A percentile compares a stretch with the other conserved stretches of the same genome.
Evolutionary conservation across 2,888 invertebrate genomes (phyloP).

Genomic region (Eurytoma adleriae): DNA sequence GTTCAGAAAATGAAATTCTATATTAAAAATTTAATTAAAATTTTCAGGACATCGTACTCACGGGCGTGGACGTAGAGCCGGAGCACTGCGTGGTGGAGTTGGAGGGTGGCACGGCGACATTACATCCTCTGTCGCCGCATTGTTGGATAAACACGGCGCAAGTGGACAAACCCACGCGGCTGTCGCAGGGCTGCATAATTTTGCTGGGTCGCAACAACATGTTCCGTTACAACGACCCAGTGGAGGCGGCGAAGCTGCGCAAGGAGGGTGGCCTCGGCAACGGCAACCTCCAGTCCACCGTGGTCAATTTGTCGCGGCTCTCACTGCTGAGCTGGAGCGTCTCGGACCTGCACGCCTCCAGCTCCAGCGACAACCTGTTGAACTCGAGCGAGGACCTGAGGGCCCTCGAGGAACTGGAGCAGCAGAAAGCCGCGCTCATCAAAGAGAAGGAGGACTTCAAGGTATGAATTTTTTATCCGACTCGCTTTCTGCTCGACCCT

Average conservation of each 20-base stretch:
- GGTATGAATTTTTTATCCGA: conserved; percentile 62
- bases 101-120: conserved; percentile 84
- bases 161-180: conserved; percentile 86
- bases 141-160: conserved; percentile 91
- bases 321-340: conserved; percentile 90
- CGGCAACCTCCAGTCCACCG: conserved; percentile 73
- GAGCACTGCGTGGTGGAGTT: conserved; percentile 88
- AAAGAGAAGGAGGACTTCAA: conserved; percentile 75
- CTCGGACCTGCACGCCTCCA: conserved; percentile 84
- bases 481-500: conserved; percentile 5
- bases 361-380: conserved; percentile 73
- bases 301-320: conserved; percentile 86
- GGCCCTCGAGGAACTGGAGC: conserved; percentile 73
- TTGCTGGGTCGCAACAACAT: conserved; percentile 87
- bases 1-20: too few relatives aligned
- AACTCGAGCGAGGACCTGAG: conserved; percentile 74
- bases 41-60: conserved; percentile 86
- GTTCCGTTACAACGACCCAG: conserved; percentile 93
- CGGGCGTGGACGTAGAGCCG: conserved; percentile 86
- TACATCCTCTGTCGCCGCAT: conserved; percentile 82
- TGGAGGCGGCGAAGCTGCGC: conserved; percentile 89
- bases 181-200: conserved; percentile 89
- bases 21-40: neutral
- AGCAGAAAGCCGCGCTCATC: conserved; percentile 73
- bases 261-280: conserved; percentile 85